Evolutionary conservation across 2,797 vertebrate genomes (phyloP).

Genomic region (Argyrosomus regius): DNA sequence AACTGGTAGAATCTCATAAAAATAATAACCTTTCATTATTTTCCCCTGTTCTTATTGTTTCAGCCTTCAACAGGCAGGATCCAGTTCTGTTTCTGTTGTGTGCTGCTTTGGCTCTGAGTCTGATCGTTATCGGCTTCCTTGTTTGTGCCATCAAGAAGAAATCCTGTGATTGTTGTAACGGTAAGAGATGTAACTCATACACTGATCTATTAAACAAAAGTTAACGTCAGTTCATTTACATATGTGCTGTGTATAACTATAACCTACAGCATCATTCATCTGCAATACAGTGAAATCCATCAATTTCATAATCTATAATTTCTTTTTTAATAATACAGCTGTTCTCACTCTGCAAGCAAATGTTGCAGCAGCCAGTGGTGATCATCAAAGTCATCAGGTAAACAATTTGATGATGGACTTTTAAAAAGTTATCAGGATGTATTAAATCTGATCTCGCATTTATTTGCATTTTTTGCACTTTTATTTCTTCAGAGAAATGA

Average conservation of each 20-base stretch:
- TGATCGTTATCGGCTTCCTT: too few relatives aligned
- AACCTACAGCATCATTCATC: background rate
- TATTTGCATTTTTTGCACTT: background rate
- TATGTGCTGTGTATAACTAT: too few relatives aligned
- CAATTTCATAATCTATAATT: background rate
- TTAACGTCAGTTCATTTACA: background rate
- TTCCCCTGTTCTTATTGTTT: too few relatives aligned
- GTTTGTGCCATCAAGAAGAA: too few relatives aligned
- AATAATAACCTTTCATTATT: too few relatives aligned
- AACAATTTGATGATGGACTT: background rate
- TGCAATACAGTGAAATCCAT: background rate
- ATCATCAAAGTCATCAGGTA: slow-evolving; percentile 25
- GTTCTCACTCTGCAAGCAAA: background rate
- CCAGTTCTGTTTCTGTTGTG: too few relatives aligned
- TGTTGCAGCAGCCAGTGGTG: fast-evolving
- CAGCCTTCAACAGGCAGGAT: too few relatives aligned
- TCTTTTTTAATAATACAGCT: background rate
- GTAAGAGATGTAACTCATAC: background rate
- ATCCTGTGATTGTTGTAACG: background rate
- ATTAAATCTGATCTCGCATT: background rate
- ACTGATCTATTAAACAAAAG: background rate
- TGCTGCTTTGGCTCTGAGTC: too few relatives aligned
- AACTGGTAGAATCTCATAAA: too few relatives aligned
- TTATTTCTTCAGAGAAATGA: slow-evolving; percentile 34
- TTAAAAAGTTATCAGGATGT: too few relatives aligned